Conservation (phyloP, 1,140 invertebrate genomes). For the Hestina assimilis region DNA sequence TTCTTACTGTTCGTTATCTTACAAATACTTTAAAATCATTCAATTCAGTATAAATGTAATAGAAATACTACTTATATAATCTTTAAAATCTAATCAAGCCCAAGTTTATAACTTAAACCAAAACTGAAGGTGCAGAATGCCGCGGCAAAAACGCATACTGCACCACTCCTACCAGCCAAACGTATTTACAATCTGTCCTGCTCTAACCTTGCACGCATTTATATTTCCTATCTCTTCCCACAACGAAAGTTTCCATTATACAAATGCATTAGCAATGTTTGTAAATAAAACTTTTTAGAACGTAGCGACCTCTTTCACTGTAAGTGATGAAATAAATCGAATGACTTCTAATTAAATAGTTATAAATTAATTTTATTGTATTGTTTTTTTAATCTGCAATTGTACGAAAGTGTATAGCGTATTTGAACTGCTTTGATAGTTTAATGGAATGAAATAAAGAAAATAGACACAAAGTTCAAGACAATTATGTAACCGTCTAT, state of each 20-base stretch:
- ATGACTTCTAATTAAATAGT: neutral
- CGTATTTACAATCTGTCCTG: slow-evolving; percentile 35
- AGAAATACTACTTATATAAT: neutral
- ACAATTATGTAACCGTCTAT: too few relatives aligned
- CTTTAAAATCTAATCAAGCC: neutral
- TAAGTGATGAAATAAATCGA: slow-evolving; percentile 8
- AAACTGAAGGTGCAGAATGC: slow-evolving; percentile 50
- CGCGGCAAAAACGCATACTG: slow-evolving; percentile 70
- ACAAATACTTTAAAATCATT: too few relatives aligned
- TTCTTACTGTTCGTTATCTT: too few relatives aligned
- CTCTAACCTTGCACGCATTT: slow-evolving; percentile 23
- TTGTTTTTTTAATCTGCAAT: neutral
- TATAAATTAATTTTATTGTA: neutral
- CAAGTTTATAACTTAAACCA: slow-evolving; percentile 34
- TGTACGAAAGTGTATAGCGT: neutral
- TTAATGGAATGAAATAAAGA: neutral
- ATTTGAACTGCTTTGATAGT: neutral
- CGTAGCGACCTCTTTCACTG: slow-evolving; percentile 17
- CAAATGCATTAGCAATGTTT: slow-evolving; percentile 18
- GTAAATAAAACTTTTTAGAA: slow-evolving; percentile 24
- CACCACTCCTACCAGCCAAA: slow-evolving; percentile 60
- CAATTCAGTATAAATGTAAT: too few relatives aligned
- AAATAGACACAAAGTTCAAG: too few relatives aligned
- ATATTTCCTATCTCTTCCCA: slow-evolving; percentile 34
- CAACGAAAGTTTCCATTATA: slow-evolving; percentile 30